Evolutionary conservation across 2,797 vertebrate genomes (phyloP).

Genomic region (Orientallactaga sibirica): DNA sequence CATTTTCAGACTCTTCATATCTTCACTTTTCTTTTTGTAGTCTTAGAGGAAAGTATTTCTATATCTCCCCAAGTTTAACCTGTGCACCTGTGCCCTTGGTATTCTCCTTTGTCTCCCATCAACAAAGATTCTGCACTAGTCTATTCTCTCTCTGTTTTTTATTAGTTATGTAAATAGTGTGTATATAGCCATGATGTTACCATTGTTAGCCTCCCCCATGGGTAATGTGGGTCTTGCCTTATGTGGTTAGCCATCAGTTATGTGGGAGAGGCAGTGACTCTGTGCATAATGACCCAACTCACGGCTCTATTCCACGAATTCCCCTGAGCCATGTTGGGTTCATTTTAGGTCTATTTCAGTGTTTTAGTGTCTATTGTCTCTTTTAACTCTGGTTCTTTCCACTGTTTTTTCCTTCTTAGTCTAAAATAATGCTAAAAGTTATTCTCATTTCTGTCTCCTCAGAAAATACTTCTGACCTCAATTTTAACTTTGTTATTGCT

Average conservation of each 20-base stretch:
- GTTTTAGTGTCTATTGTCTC: not conserved
- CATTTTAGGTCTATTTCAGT: no score
- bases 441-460: not conserved
- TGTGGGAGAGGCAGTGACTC: no score
- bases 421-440: conserved; percentile 44
- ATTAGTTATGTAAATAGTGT: no score
- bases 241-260: no score
- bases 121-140: not conserved
- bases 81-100: not conserved
- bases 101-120: not conserved
- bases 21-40: not conserved
- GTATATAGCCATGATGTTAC: no score
- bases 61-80: not conserved
- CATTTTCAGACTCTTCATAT: not conserved
- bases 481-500: conserved; percentile 3
- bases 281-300: no score
- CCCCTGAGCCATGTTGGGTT: no score
- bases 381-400: not conserved
- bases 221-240: no score
- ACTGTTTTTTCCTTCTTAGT: not conserved
- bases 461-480: not conserved
- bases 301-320: no score
- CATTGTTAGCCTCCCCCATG: no score
- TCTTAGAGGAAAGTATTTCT: not conserved
- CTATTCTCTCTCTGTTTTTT: not conserved